phyloP scores from a whole-genome alignment of 2,797 vertebrate genomes.

The Onychomys torridus region DNA sequence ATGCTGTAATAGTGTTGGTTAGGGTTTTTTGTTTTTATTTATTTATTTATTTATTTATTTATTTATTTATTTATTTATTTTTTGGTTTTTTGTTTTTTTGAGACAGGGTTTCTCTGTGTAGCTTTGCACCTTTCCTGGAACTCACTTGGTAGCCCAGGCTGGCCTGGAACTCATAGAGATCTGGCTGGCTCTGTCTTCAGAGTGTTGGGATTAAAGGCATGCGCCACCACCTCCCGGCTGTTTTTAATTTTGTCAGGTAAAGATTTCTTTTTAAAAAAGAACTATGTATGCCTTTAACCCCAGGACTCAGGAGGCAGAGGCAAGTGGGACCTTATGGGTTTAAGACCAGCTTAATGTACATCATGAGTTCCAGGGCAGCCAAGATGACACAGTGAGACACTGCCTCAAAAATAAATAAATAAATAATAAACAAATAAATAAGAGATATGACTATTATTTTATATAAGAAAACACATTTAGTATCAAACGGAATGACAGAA shows the following conservation, averaged over 20 bases:
- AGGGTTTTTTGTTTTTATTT: neutral
- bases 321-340: neutral
- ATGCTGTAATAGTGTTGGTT: neutral
- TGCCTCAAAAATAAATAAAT: neutral
- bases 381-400: neutral
- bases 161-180: too few relatives aligned
- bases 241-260: constrained; percentile 59
- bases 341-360: neutral
- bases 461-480: neutral
- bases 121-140: too few relatives aligned
- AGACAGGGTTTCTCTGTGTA: too few relatives aligned
- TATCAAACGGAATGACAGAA: neutral
- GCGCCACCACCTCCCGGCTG: too few relatives aligned
- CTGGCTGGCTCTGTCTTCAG: too few relatives aligned
- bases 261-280: constrained; percentile 23
- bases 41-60: too few relatives aligned
- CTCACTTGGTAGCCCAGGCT: too few relatives aligned
- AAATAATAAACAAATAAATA: neutral
- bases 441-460: neutral
- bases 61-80: too few relatives aligned
- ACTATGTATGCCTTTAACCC: neutral
- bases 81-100: too few relatives aligned
- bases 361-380: neutral
- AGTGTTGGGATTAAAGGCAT: too few relatives aligned
- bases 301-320: neutral